Percentiles rank a stretch among this genome's conserved stretches.
phyloP scores from a whole-genome alignment of 92 coral and sea anemone species.

The Umimayanthus kanabou region DNA sequence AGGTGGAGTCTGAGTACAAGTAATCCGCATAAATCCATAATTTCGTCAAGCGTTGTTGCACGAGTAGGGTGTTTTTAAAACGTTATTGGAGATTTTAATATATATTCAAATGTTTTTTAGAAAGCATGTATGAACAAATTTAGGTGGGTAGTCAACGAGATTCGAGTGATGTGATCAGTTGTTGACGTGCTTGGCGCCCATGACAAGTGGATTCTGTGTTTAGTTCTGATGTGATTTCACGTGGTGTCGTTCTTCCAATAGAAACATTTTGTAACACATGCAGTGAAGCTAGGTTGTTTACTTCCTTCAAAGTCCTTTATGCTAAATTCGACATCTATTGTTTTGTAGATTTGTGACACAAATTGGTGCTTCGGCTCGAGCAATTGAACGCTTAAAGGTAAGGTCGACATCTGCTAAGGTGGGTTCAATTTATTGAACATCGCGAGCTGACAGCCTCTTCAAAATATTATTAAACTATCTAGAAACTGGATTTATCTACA shows the following conservation, averaged over 20 bases:
- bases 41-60: too few species aligned
- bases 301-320: neutral
- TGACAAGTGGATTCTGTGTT: neutral
- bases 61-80: too few species aligned
- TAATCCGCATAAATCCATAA: too few species aligned
- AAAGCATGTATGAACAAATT: neutral
- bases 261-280: neutral
- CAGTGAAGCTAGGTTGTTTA: neutral
- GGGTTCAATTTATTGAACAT: neutral
- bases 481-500: too few species aligned
- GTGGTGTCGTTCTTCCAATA: conserved; percentile 21
- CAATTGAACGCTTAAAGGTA: neutral
- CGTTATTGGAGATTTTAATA: neutral
- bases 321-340: neutral
- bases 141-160: conserved; percentile 18
- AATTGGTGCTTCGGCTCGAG: neutral
- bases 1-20: too few species aligned
- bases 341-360: neutral
- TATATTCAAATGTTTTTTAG: neutral
- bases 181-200: conserved; percentile 13
- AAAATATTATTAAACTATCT: too few species aligned
- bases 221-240: conserved; percentile 37
- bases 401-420: neutral
- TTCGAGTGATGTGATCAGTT: conserved; percentile 14
- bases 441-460: neutral